A percentile compares a stretch with the other conserved stretches of the same genome.
These are phyloP conservation scores for Cyprinodon diabolis DNA, from an alignment of 2,797 vertebrate genomes.

Conservation along the genomic window DNA sequence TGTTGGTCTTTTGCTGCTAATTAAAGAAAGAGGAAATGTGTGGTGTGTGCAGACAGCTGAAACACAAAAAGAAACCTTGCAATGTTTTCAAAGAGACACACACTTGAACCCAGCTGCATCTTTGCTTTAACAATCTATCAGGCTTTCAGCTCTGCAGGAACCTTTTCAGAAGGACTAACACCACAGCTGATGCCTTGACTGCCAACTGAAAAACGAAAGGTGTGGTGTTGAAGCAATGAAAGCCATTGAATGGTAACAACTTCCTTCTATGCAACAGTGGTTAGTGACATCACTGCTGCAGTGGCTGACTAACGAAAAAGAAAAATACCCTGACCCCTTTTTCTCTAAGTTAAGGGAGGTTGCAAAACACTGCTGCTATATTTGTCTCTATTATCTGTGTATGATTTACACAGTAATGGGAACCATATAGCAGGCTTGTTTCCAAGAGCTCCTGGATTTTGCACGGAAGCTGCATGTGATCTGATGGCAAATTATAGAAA, in stretches of 20 bases:
- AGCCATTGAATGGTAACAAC: constrained; percentile 35
- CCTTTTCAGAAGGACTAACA: constrained; percentile 15
- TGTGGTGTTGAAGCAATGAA: constrained; percentile 34
- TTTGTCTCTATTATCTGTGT: constrained; percentile 43
- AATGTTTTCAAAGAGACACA: constrained; percentile 17
- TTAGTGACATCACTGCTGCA: constrained; percentile 51
- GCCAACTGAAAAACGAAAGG: constrained; percentile 44
- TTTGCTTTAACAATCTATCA: constrained; percentile 51
- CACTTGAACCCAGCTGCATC: constrained; percentile 58
- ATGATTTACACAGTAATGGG: constrained; percentile 7
- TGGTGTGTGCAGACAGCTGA: constrained; percentile 38
- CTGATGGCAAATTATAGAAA: background rate
- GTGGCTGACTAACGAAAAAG: background rate
- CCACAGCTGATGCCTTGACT: constrained; percentile 24
- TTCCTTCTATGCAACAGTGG: constrained; percentile 41
- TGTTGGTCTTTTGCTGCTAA: constrained; percentile 17
- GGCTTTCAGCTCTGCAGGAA: constrained; percentile 33
- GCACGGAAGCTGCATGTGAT: constrained; percentile 20
- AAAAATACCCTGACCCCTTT: constrained; percentile 33
- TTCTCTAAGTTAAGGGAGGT: constrained; percentile 28
- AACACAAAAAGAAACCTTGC: constrained; percentile 18
- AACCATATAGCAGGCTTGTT: constrained; percentile 45
- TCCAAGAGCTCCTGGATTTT: constrained; percentile 29
- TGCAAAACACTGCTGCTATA: constrained; percentile 49
- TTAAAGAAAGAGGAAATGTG: constrained; percentile 41